These are phyloP conservation scores for Dromiciops gliroides DNA, from an alignment of 2,113 vertebrate genomes.

Conservation along the genomic window DNA sequence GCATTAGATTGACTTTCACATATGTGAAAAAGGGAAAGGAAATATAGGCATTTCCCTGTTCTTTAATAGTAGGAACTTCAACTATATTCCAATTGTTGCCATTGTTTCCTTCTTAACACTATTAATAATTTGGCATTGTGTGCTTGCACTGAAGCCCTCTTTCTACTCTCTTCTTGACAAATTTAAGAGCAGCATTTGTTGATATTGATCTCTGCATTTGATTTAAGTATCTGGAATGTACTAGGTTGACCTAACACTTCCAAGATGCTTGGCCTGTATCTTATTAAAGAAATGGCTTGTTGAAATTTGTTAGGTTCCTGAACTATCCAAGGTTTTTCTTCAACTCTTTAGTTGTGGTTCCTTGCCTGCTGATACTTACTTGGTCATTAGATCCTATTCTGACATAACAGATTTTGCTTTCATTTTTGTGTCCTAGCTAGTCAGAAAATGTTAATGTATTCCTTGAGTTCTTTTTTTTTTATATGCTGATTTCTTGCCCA, in stretches of 20 bases:
- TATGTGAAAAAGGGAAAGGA: slow-evolving; percentile 76
- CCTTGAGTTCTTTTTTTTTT: slow-evolving; percentile 58
- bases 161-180: slow-evolving; percentile 67
- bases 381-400: neutral
- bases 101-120: slow-evolving; percentile 72
- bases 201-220: slow-evolving; percentile 68
- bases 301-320: slow-evolving; percentile 48
- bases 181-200: slow-evolving; percentile 69
- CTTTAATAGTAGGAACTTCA: slow-evolving; percentile 68
- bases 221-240: slow-evolving; percentile 57
- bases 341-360: slow-evolving; percentile 35
- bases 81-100: slow-evolving; percentile 79
- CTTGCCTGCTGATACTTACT: slow-evolving; percentile 24
- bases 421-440: slow-evolving; percentile 61
- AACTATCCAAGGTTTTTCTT: slow-evolving; percentile 41
- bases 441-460: slow-evolving; percentile 58
- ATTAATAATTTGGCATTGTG: slow-evolving; percentile 78
- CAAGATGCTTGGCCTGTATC: slow-evolving; percentile 44
- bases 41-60: slow-evolving; percentile 73
- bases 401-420: slow-evolving; percentile 68
- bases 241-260: slow-evolving; percentile 61
- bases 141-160: slow-evolving; percentile 66
- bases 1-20: slow-evolving; percentile 80
- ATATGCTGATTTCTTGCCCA: slow-evolving; percentile 26
- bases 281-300: slow-evolving; percentile 69